Percentiles rank a stretch among this genome's conserved stretches.
Conservation (phyloP, 2,888 invertebrate species). For the Caenorhabditis panamensis region DNA sequence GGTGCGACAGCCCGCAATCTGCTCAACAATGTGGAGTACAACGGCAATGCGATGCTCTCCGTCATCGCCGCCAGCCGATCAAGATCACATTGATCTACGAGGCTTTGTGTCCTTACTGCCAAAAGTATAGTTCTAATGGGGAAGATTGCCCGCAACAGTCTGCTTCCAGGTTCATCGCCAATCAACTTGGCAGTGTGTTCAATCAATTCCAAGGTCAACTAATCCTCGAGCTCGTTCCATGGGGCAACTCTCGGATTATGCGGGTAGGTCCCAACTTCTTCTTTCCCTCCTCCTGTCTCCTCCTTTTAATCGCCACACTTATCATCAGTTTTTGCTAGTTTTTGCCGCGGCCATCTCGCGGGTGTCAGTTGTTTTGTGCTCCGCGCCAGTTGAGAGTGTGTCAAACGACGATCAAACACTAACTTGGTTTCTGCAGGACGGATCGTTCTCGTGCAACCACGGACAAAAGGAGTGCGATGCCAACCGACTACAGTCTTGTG, state of each 20-base stretch:
- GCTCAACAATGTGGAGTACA: constrained; percentile 77
- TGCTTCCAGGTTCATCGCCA: constrained; percentile 75
- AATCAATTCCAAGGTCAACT: constrained; percentile 76
- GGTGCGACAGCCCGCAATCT: constrained; percentile 76
- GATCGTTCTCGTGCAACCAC: constrained; percentile 80
- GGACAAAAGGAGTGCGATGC: constrained; percentile 81
- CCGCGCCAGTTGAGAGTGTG: constrained; percentile 1
- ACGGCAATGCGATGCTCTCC: constrained; percentile 75
- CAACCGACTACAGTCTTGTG: constrained; percentile 79
- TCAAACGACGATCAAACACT: constrained; percentile 23
- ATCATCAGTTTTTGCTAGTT: constrained; percentile 17
- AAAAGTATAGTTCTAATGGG: constrained; percentile 62
- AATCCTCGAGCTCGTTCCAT: constrained; percentile 78
- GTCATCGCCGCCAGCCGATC: constrained; percentile 72
- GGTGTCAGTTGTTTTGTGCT: constrained; percentile 9
- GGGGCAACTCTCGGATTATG: constrained; percentile 79
- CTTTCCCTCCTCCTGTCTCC: background rate
- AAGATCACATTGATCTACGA: constrained; percentile 80
- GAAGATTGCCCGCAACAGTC: no score
- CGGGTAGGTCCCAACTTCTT: constrained; percentile 61
- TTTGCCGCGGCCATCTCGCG: background rate
- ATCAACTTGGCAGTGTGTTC: constrained; percentile 78
- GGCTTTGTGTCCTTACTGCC: constrained; percentile 80
- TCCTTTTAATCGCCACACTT: constrained; percentile 8
- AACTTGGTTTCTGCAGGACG: constrained; percentile 72